Evolutionary conservation across 2,797 vertebrate genomes (phyloP), one percentile per base, ranked within the genome.

Genomic region (Eulemur coronatus): DNA sequence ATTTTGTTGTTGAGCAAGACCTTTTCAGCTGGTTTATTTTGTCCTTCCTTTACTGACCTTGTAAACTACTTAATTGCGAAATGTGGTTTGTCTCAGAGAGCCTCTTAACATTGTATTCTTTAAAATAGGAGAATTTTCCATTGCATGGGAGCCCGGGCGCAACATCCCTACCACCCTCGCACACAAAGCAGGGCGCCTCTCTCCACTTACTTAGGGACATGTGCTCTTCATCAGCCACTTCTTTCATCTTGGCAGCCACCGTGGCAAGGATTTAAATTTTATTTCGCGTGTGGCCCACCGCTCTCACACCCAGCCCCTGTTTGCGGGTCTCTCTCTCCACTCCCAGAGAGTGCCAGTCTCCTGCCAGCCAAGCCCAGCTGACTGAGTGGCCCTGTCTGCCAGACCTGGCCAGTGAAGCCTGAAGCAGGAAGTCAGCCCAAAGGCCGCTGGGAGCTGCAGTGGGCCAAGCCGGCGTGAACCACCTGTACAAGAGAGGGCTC

Each of bases 41-140:
- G 95, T 91, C 97, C 95, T 96, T 97, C 94, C 96, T 94, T 94
- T 85, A 65, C 96, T 91, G 95, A 97, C 96, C 97, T 97, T 98
- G 97, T 96, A 96, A 98, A 95, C 96, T 79, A 95, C 95, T 97
- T 97, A 95, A 97, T 97, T 98, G 96, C 28, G 85, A 98, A 97
- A 97, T 72, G 91, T 52, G 96, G 91, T 89, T 96, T 94, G 96
- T 97, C 78, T 97, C 97, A 38, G 69, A 95, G 95, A 46, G 87
- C 92, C 97, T 97, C 96, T 98, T 97, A 92, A 95, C 94, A 67
- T 93, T 93, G 96, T 97, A 95, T 95, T 95, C 96, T 97, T 97
- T 94, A 94, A 94, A 96, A 97, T 55, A 79, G 94, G 91, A 97
- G 97, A 96, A 93, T 97, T 97, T 97, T 96, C 97, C 97, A 98